phyloP scores from a whole-genome alignment of 2,888 invertebrate species.

The Agelastica alni region DNA sequence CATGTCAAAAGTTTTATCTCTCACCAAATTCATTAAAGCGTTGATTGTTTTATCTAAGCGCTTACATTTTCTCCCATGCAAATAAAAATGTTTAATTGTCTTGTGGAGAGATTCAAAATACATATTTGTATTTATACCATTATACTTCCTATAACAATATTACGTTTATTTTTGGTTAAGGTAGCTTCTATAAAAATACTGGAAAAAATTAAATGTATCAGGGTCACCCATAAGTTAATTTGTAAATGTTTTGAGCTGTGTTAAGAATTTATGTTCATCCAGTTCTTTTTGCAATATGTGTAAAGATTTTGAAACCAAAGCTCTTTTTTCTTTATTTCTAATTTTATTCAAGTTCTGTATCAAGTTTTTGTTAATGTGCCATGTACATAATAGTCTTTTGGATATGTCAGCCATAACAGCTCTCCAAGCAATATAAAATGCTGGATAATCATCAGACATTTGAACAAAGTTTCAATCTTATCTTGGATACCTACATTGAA shows the following conservation, averaged over 20 bases:
- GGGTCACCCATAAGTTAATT: background rate
- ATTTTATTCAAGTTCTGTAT: conserved; percentile 11
- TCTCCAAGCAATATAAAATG: background rate
- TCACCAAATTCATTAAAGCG: conserved; percentile 35
- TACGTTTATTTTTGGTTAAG: background rate
- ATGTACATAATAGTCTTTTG: conserved; percentile 3
- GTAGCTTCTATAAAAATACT: background rate
- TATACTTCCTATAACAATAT: conserved; percentile 9
- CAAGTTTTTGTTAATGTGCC: background rate
- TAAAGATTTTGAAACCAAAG: conserved; percentile 17
- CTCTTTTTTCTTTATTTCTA: conserved; percentile 16
- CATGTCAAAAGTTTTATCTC: conserved; percentile 36
- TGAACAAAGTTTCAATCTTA: conserved; percentile 10
- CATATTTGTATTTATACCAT: no score
- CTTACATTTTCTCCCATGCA: conserved; percentile 36
- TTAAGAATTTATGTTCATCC: conserved; percentile 15
- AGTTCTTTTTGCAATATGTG: conserved; percentile 24
- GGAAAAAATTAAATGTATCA: background rate
- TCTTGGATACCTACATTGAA: conserved; percentile 8
- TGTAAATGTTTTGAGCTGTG: conserved; percentile 1
- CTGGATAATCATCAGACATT: conserved; percentile 2
- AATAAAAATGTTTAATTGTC: conserved; percentile 37
- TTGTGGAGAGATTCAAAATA: no score
- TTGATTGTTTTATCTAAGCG: conserved; percentile 36
- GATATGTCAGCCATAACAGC: background rate